These are phyloP conservation scores for Zeus faber DNA, from an alignment of 2,113 vertebrate genomes.

Conservation along the genomic window DNA sequence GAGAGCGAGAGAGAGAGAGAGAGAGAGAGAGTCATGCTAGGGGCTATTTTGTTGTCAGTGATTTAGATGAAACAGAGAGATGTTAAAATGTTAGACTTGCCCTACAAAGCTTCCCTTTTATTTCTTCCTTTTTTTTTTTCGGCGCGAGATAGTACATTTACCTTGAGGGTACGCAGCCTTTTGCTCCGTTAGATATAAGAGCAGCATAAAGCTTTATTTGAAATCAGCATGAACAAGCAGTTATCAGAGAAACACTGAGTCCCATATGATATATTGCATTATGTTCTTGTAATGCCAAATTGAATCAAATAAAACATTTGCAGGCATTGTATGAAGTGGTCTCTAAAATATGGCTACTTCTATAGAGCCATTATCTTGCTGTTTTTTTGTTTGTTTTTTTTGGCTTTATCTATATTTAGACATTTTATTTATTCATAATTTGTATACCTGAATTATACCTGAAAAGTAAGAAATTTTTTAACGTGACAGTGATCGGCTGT, in stretches of 20 bases:
- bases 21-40: constrained; percentile 72
- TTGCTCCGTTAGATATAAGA: constrained; percentile 58
- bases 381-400: background rate
- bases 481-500: no score
- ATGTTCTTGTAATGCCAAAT: constrained; percentile 22
- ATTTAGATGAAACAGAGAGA: constrained; percentile 77
- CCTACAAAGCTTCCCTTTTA: constrained; percentile 59
- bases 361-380: no score
- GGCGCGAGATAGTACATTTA: constrained; percentile 62
- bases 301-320: background rate
- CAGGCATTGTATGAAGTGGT: background rate
- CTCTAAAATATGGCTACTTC: no score
- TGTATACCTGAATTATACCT: no score
- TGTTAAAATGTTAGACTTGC: constrained; percentile 76
- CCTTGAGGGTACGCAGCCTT: constrained; percentile 66
- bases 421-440: background rate
- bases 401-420: background rate
- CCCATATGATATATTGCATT: constrained; percentile 29
- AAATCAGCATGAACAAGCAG: constrained; percentile 50
- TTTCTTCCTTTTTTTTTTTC: constrained; percentile 15
- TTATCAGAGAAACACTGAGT: constrained; percentile 43
- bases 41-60: constrained; percentile 82
- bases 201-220: constrained; percentile 48
- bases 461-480: no score
- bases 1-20: constrained; percentile 4